A percentile compares a stretch with the other conserved stretches of the same genome.
phyloP scores from a whole-genome alignment of 2,797 vertebrate genomes.

The Cuculus canorus region DNA sequence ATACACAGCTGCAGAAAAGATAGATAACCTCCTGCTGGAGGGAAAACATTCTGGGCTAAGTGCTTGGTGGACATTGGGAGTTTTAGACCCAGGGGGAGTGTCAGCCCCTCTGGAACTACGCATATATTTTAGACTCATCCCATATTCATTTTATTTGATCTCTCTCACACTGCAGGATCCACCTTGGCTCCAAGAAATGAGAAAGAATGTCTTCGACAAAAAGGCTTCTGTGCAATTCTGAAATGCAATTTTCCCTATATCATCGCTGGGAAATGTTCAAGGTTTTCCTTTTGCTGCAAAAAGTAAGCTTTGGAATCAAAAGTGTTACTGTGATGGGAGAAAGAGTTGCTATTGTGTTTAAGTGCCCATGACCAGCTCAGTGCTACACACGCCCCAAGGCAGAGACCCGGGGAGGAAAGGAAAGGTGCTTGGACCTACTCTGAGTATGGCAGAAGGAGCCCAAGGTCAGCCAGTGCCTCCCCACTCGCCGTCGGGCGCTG shows the following conservation, averaged over 20 bases:
- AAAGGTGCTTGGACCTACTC: not conserved
- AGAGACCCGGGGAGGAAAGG: not conserved
- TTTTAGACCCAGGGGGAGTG: accelerated
- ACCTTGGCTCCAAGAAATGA: accelerated
- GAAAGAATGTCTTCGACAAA: accelerated
- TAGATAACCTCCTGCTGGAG: not conserved
- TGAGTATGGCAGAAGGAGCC: not conserved
- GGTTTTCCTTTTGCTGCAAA: not conserved
- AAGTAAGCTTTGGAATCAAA: not conserved
- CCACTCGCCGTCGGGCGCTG: not conserved
- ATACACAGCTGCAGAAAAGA: not conserved
- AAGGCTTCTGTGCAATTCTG: accelerated
- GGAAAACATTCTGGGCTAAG: not conserved
- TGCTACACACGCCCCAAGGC: accelerated
- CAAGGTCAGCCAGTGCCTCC: not conserved
- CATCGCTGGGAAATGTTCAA: accelerated
- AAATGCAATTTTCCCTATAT: accelerated
- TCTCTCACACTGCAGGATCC: not conserved
- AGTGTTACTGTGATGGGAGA: not conserved
- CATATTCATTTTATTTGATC: not conserved
- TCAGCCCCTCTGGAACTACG: accelerated
- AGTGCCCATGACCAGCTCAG: accelerated
- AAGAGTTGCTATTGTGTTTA: not conserved
- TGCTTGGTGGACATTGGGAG: accelerated
- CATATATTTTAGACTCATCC: not conserved